phyloP scores from a whole-genome alignment of 2,888 invertebrate genomes.

The Hyposoter didymator region DNA sequence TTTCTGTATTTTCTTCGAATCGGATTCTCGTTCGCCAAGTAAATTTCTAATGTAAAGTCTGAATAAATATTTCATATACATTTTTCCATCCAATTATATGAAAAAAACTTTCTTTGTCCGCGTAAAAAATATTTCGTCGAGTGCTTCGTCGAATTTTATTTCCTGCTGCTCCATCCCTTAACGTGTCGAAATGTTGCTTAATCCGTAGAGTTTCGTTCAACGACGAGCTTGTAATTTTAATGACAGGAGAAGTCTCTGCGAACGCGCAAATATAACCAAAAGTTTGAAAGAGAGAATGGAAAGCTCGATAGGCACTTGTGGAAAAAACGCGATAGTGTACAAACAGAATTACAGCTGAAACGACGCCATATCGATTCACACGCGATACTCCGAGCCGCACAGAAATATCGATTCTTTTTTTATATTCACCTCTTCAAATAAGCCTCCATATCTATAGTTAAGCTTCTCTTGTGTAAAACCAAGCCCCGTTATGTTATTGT shows the following conservation, averaged over 20 bases:
- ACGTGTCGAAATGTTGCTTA: conserved; percentile 5
- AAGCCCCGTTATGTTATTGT: not conserved
- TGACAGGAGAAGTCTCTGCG: not conserved
- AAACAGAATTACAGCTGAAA: conserved; percentile 15
- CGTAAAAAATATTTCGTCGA: not conserved
- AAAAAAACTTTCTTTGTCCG: not conserved
- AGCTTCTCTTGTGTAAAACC: conserved; percentile 15
- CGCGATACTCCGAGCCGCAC: conserved; percentile 12
- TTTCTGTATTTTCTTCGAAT: not conserved
- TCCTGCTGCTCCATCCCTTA: not conserved
- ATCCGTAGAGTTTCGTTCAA: conserved; percentile 24
- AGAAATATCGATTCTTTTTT: conserved; percentile 48
- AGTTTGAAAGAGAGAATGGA: conserved; percentile 11
- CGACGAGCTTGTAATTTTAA: not conserved
- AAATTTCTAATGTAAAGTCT: not conserved
- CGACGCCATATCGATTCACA: conserved; percentile 28
- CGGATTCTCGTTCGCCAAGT: not conserved
- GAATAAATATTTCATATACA: not conserved
- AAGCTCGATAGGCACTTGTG: conserved; percentile 28
- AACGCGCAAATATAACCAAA: conserved; percentile 4
- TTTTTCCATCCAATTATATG: not conserved
- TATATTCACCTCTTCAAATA: conserved; percentile 25
- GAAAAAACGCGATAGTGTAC: conserved; percentile 17
- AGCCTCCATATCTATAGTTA: not conserved
- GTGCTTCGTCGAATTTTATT: not conserved